These are phyloP conservation scores for Anolis carolinensis DNA, from an alignment of 2,113 vertebrate genomes.

Conservation along the genomic window DNA sequence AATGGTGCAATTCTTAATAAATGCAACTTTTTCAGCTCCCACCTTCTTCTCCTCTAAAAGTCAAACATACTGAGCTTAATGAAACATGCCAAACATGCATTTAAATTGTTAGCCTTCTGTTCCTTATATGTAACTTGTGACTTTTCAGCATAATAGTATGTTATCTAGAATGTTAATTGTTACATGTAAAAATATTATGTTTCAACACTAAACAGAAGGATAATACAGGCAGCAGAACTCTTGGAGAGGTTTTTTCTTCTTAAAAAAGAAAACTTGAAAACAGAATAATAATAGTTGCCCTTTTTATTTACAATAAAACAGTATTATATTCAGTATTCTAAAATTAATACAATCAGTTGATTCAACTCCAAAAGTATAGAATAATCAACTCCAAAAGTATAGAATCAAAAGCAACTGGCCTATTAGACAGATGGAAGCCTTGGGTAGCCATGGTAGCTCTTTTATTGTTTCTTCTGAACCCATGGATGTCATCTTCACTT, in stretches of 20 bases:
- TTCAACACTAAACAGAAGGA: slow-evolving; percentile 39
- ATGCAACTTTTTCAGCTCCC: slow-evolving; percentile 53
- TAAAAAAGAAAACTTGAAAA: slow-evolving; percentile 5
- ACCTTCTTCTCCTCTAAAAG: slow-evolving; percentile 58
- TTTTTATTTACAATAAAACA: slow-evolving; percentile 1
- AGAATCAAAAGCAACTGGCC: too few species aligned
- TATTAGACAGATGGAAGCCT: too few species aligned
- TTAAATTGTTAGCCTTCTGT: slow-evolving; percentile 52
- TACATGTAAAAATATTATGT: slow-evolving; percentile 58
- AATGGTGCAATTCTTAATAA: slow-evolving; percentile 45
- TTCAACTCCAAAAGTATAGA: neutral
- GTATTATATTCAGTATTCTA: too few species aligned
- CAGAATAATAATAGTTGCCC: slow-evolving; percentile 26
- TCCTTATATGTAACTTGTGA: slow-evolving; percentile 57
- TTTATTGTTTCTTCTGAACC: too few species aligned
- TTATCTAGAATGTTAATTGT: slow-evolving; percentile 61
- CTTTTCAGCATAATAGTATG: slow-evolving; percentile 63
- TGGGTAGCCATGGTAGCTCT: too few species aligned
- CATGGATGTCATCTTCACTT: too few species aligned
- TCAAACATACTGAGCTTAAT: slow-evolving; percentile 39
- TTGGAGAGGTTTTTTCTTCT: neutral
- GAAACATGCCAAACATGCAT: slow-evolving; percentile 70
- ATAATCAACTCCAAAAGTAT: too few species aligned
- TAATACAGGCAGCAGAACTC: slow-evolving; percentile 35
- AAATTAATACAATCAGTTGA: neutral